Evolutionary conservation across 1,140 invertebrate species (phyloP).

Genomic region (Bombus sylvicola): DNA sequence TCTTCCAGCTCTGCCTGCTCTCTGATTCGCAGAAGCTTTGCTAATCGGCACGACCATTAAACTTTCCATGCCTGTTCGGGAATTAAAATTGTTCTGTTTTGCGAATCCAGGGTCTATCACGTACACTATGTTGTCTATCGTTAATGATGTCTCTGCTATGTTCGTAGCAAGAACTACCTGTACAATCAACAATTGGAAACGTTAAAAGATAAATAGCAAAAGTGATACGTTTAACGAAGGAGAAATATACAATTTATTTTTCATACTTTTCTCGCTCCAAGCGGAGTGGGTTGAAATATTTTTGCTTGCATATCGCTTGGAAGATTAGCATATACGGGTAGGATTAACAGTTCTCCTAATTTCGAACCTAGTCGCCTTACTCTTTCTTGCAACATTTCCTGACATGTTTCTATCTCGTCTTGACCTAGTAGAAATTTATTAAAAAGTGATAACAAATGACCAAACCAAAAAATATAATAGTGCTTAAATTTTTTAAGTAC

Average conservation of each 20-base stretch:
- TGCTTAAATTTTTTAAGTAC: neutral
- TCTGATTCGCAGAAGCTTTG: slow-evolving; percentile 97
- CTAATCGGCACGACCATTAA: slow-evolving; percentile 99
- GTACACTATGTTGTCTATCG: slow-evolving; percentile 99
- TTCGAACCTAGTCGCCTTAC: slow-evolving; percentile 95
- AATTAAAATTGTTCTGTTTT: slow-evolving; percentile 99
- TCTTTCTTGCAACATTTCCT: slow-evolving; percentile 96
- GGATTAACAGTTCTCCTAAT: slow-evolving; percentile 95
- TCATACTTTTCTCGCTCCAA: slow-evolving; percentile 93
- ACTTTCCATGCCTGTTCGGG: slow-evolving; percentile 98
- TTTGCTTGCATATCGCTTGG: slow-evolving; percentile 99
- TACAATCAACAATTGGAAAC: slow-evolving; percentile 36
- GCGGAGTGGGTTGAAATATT: slow-evolving; percentile 98
- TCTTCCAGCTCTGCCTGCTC: slow-evolving; percentile 95
- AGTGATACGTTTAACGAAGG: neutral
- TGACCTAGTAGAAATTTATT: slow-evolving; percentile 79
- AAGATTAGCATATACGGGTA: slow-evolving; percentile 99
- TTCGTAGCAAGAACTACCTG: slow-evolving; percentile 98
- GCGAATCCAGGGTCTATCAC: slow-evolving; percentile 99
- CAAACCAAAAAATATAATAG: no score
- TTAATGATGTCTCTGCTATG: slow-evolving; percentile 99
- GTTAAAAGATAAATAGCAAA: slow-evolving; percentile 2
- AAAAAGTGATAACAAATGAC: neutral
- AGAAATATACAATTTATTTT: neutral
- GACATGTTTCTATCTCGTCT: slow-evolving; percentile 98